A percentile compares a stretch with the other conserved stretches of the same genome.
Evolutionary conservation across 2,888 invertebrate genomes (phyloP).

Genomic region (Hypselothyrea guttata): DNA sequence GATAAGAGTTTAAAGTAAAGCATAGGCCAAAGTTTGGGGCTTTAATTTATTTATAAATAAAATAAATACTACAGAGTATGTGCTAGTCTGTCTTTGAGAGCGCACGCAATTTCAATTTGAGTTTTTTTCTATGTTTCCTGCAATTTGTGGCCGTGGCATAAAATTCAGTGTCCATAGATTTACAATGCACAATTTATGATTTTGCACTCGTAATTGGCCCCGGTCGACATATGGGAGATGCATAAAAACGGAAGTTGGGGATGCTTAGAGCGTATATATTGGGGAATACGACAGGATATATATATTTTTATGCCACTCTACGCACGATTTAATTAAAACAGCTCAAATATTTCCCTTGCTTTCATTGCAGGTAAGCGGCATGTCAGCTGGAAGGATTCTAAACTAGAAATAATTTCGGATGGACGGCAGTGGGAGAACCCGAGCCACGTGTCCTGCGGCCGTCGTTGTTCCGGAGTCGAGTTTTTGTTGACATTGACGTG

Average conservation of each 20-base stretch:
- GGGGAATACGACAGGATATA: neutral
- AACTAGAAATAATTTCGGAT: slow-evolving; percentile 28
- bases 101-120: neutral
- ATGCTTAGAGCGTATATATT: no score
- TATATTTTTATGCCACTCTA: slow-evolving; percentile 20
- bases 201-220: slow-evolving; percentile 56
- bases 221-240: slow-evolving; percentile 35
- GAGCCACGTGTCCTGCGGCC: slow-evolving; percentile 53
- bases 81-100: neutral
- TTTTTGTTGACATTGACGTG: slow-evolving; percentile 30
- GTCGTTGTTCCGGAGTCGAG: slow-evolving; percentile 8
- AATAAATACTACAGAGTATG: slow-evolving; percentile 5
- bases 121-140: slow-evolving; percentile 43
- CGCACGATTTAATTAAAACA: slow-evolving; percentile 46
- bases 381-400: slow-evolving; percentile 37
- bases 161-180: slow-evolving; percentile 40
- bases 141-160: slow-evolving; percentile 49
- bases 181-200: slow-evolving; percentile 58
- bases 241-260: slow-evolving; percentile 34
- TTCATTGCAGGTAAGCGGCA: slow-evolving; percentile 59
- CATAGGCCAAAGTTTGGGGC: no score
- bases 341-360: slow-evolving; percentile 11
- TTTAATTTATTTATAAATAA: no score
- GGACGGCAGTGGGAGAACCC: neutral
- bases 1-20: no score